Percentiles rank a stretch among this genome's conserved stretches.
Evolutionary conservation across 2,113 vertebrate genomes (phyloP).

Genomic region (Rousettus leschenaultii): DNA sequence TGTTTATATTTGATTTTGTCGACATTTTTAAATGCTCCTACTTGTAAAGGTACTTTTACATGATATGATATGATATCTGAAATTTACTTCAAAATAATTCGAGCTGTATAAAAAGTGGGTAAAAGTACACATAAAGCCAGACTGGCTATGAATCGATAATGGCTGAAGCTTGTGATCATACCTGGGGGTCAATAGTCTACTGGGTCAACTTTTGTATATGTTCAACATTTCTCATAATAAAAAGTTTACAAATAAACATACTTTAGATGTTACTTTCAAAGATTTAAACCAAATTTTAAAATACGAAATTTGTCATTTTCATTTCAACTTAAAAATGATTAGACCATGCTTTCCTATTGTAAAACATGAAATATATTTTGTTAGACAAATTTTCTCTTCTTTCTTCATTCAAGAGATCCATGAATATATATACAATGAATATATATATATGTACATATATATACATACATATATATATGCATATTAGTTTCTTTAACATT

Average conservation of each 20-base stretch:
- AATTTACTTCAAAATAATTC: not conserved
- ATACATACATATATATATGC: not conserved
- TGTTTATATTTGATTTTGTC: slow-evolving; percentile 15
- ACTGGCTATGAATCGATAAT: not conserved
- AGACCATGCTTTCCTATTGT: not conserved
- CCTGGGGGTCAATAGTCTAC: not conserved
- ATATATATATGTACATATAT: too few relatives aligned
- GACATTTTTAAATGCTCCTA: not conserved
- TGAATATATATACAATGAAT: not conserved
- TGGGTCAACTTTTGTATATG: not conserved
- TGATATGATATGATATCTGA: not conserved
- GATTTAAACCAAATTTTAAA: not conserved
- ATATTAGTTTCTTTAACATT: not conserved
- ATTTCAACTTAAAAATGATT: not conserved
- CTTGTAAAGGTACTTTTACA: slow-evolving; percentile 13
- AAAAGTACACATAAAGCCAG: not conserved
- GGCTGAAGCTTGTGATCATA: not conserved
- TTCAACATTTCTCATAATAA: not conserved
- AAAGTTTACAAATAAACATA: not conserved
- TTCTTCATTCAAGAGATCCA: not conserved
- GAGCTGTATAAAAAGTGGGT: not conserved
- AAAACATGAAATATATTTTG: not conserved
- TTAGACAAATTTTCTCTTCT: not conserved
- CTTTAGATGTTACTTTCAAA: not conserved
- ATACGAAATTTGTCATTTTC: not conserved